A percentile compares a stretch with the other conserved stretches of the same genome.
These are phyloP conservation scores for Acarapis woodi DNA, from an alignment of 1,140 invertebrate species.

Conservation along the genomic window DNA sequence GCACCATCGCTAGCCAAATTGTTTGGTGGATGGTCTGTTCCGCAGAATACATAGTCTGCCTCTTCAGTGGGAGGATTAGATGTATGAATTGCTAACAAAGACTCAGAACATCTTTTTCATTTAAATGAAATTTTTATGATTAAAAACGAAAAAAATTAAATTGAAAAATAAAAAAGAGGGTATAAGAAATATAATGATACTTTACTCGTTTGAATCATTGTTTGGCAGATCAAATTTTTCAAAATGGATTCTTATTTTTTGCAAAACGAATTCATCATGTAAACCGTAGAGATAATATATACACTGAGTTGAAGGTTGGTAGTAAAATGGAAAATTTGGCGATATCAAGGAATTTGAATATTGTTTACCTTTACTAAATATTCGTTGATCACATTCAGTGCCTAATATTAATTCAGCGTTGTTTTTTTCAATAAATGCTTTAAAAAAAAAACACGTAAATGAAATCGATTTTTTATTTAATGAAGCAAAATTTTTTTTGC, in stretches of 20 bases:
- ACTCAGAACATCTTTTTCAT: slow-evolving; percentile 38
- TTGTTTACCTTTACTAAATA: slow-evolving; percentile 69
- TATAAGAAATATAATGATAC: too few relatives aligned
- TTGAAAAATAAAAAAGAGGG: too few relatives aligned
- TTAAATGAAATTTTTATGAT: too few relatives aligned
- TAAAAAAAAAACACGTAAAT: background rate
- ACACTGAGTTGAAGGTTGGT: slow-evolving; percentile 77
- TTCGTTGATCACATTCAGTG: slow-evolving; percentile 88
- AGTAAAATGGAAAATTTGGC: slow-evolving; percentile 77
- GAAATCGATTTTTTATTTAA: background rate
- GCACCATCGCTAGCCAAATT: slow-evolving; percentile 55
- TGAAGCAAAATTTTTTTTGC: background rate
- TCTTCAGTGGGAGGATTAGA: slow-evolving; percentile 70
- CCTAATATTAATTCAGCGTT: slow-evolving; percentile 71
- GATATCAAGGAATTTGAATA: slow-evolving; percentile 66
- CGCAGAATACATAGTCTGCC: slow-evolving; percentile 70
- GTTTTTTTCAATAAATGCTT: slow-evolving; percentile 66
- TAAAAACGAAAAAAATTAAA: too few relatives aligned
- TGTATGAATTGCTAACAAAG: slow-evolving; percentile 64
- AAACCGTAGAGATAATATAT: slow-evolving; percentile 91
- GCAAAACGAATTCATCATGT: slow-evolving; percentile 74
- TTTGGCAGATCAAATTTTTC: slow-evolving; percentile 65
- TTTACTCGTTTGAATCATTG: too few relatives aligned
- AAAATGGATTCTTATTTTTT: slow-evolving; percentile 64
- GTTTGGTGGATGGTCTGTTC: slow-evolving; percentile 30